phyloP scores from a whole-genome alignment of 2,113 vertebrate genomes.

The Calcarius ornatus region DNA sequence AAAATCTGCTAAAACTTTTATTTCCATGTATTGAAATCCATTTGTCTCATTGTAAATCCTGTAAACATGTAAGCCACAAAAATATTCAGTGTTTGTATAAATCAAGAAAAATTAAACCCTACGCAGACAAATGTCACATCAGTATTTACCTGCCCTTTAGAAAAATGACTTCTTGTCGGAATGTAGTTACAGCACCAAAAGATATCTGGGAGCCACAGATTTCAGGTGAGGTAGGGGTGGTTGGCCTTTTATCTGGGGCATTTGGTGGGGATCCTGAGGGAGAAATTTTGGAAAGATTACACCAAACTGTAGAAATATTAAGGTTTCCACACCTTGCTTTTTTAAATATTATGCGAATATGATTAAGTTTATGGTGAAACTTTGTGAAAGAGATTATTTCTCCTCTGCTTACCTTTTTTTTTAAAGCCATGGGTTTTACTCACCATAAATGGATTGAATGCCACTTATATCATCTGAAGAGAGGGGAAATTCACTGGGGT shows the following conservation, averaged over 20 bases:
- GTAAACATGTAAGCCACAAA: not conserved
- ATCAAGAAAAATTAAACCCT: not conserved
- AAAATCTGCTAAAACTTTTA: not conserved
- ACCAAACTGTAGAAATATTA: not conserved
- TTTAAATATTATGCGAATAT: not conserved
- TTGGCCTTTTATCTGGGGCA: slow-evolving; percentile 41
- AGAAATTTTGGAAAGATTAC: not conserved
- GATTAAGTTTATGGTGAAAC: not conserved
- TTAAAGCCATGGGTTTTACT: slow-evolving; percentile 8
- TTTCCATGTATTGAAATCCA: not conserved
- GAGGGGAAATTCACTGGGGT: slow-evolving; percentile 76
- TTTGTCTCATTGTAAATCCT: not conserved
- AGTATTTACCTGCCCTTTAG: slow-evolving; percentile 87
- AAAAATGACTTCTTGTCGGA: slow-evolving; percentile 84
- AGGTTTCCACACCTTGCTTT: not conserved
- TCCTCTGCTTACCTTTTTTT: not conserved
- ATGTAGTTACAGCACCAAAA: slow-evolving; percentile 82
- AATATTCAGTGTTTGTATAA: not conserved
- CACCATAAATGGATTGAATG: slow-evolving; percentile 93
- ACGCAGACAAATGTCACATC: not conserved
- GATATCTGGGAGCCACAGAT: slow-evolving; percentile 77
- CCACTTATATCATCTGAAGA: slow-evolving; percentile 83
- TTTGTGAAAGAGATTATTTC: not conserved
- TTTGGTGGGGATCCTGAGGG: slow-evolving; percentile 37
- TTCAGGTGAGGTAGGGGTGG: slow-evolving; percentile 57